Evolutionary conservation across 2,888 invertebrate genomes (phyloP).

Genomic region (Venusia cambrica): DNA sequence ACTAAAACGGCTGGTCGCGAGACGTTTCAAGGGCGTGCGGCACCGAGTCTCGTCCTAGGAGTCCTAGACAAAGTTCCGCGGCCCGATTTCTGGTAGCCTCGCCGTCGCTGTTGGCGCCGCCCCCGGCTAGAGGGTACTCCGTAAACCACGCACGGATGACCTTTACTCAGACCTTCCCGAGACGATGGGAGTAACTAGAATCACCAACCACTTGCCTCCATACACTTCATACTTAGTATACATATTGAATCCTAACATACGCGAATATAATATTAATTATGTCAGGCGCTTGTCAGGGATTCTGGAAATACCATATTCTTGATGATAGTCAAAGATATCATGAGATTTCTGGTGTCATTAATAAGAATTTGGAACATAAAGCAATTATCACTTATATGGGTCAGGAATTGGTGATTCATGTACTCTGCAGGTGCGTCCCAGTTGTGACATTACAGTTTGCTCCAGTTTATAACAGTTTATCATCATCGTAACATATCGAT

Average conservation of each 20-base stretch:
- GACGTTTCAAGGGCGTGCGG: slow-evolving; percentile 81
- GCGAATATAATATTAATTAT: no score
- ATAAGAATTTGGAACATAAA: slow-evolving; percentile 6
- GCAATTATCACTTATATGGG: not conserved
- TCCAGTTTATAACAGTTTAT: slow-evolving; percentile 42
- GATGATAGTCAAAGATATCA: no score
- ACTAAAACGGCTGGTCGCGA: slow-evolving; percentile 86
- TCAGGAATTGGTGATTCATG: slow-evolving; percentile 33
- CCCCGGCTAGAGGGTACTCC: slow-evolving; percentile 82
- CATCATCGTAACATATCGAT: slow-evolving; percentile 60
- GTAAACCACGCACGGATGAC: slow-evolving; percentile 47
- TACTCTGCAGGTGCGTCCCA: slow-evolving; percentile 86
- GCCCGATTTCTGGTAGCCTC: slow-evolving; percentile 86
- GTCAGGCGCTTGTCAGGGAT: no score
- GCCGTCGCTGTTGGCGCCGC: slow-evolving; percentile 79
- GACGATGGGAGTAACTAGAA: slow-evolving; percentile 68
- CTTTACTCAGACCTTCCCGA: slow-evolving; percentile 92
- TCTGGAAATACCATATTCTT: no score
- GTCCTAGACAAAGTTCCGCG: slow-evolving; percentile 71
- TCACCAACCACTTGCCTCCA: slow-evolving; percentile 25
- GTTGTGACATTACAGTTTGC: slow-evolving; percentile 87
- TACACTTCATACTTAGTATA: no score
- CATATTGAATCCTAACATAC: no score
- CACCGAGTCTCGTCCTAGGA: slow-evolving; percentile 68
- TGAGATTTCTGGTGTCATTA: no score